A percentile compares a stretch with the other conserved stretches of the same genome.
phyloP scores from a whole-genome alignment of 2,888 invertebrate species.

The Siphlonurus alternatus region DNA sequence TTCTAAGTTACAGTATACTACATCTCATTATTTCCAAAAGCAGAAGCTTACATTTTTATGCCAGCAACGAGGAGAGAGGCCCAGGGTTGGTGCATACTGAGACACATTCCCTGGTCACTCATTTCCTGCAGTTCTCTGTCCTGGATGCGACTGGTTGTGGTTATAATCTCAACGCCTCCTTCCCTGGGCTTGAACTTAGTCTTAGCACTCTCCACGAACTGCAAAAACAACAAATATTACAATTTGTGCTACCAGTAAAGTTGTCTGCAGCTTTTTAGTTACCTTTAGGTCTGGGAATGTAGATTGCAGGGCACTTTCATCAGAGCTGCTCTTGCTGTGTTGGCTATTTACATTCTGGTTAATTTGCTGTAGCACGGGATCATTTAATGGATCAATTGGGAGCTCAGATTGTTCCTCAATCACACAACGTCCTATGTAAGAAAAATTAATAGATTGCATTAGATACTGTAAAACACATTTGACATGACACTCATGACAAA shows the following conservation, averaged over 20 bases:
- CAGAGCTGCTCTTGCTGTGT: background rate
- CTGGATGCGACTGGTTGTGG: conserved; percentile 37
- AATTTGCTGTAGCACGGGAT: conserved; percentile 15
- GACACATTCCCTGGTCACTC: conserved; percentile 69
- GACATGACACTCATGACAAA: too few relatives aligned
- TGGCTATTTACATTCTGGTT: conserved; percentile 18
- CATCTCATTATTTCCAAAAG: background rate
- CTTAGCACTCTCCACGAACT: background rate
- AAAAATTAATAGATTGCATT: too few relatives aligned
- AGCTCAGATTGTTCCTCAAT: conserved; percentile 20
- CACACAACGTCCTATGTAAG: conserved; percentile 23
- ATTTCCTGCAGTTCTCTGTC: conserved; percentile 65
- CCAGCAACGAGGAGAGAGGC: conserved; percentile 83
- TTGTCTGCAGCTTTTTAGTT: too few relatives aligned
- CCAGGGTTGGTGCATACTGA: conserved; percentile 94
- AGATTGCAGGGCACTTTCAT: background rate
- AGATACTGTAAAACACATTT: too few relatives aligned
- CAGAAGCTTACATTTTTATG: conserved; percentile 57
- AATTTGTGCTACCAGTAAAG: background rate
- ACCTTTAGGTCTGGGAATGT: background rate
- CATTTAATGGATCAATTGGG: conserved; percentile 20
- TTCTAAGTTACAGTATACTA: background rate
- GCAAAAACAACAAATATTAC: background rate
- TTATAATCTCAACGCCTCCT: background rate
- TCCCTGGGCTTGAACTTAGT: too few relatives aligned